Conservation (phyloP, 2,888 invertebrate genomes). For the Mycalesis mineus region DNA sequence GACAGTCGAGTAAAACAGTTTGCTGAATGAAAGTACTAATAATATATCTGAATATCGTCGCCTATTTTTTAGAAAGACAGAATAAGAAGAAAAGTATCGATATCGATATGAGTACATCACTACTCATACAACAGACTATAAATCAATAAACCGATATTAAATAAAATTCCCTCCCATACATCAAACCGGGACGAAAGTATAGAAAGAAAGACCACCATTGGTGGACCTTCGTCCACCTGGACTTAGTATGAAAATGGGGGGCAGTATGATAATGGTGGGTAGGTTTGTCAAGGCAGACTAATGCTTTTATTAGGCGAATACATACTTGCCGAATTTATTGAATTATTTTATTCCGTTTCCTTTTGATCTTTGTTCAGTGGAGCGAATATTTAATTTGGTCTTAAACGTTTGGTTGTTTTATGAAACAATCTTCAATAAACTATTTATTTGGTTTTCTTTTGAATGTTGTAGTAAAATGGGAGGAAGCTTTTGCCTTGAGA, state of each 20-base stretch:
- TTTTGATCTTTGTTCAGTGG: constrained; percentile 2
- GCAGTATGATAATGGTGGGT: constrained; percentile 37
- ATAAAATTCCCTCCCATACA: constrained; percentile 67
- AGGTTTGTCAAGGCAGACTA: constrained; percentile 55
- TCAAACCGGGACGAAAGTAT: constrained; percentile 47
- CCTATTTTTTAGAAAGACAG: no score
- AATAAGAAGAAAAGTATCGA: background rate
- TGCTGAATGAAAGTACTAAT: no score
- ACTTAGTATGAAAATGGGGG: constrained; percentile 29
- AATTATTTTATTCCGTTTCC: constrained; percentile 26
- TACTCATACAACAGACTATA: constrained; percentile 48
- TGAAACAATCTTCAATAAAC: no score
- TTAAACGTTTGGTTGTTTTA: background rate
- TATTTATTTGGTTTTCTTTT: no score
- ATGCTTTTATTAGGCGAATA: constrained; percentile 61
- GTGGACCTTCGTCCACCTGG: constrained; percentile 33
- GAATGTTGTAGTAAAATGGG: no score
- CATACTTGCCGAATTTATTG: constrained; percentile 62
- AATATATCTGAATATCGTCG: no score
- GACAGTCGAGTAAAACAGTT: no score
- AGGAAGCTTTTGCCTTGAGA: no score
- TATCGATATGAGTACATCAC: background rate
- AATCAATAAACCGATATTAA: constrained; percentile 73
- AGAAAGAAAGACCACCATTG: constrained; percentile 52
- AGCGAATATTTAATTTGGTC: background rate